These are phyloP conservation scores for Corvus hawaiiensis DNA, from an alignment of 2,113 vertebrate species.

Conservation along the genomic window DNA sequence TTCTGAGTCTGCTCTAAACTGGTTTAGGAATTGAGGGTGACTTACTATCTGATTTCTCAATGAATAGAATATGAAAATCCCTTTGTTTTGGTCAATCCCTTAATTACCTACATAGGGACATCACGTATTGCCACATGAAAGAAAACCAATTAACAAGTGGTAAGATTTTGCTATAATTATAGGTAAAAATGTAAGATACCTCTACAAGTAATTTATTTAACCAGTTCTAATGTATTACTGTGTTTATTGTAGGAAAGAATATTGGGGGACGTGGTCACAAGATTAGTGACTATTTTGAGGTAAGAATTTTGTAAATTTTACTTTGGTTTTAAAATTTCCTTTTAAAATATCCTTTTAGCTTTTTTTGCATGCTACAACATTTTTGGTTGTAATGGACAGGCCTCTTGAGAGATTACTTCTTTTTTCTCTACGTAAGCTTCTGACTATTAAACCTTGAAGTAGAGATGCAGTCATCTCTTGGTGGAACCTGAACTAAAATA, in stretches of 20 bases:
- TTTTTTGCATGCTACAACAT: background rate
- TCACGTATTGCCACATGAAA: background rate
- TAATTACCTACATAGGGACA: background rate
- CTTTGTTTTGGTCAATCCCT: background rate
- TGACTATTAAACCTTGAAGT: background rate
- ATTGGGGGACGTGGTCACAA: constrained; percentile 90
- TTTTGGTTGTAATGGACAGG: background rate
- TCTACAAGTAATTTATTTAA: background rate
- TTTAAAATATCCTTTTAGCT: background rate
- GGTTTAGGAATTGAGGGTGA: background rate
- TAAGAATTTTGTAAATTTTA: constrained; percentile 68
- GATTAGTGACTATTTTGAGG: constrained; percentile 99
- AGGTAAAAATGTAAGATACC: background rate
- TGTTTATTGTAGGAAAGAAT: constrained; percentile 83
- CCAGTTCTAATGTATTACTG: background rate
- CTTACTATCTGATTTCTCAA: background rate
- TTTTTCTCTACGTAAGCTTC: background rate
- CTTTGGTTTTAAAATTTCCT: background rate
- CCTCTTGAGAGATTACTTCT: background rate
- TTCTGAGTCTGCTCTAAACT: background rate
- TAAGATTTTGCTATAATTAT: constrained; percentile 16
- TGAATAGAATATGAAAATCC: background rate
- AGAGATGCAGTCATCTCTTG: background rate
- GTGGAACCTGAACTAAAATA: background rate
- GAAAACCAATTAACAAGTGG: background rate